Base-by-base conservation (phyloP, 2,113 vertebrate genomes). In the Coregonus clupeaformis region DNA sequence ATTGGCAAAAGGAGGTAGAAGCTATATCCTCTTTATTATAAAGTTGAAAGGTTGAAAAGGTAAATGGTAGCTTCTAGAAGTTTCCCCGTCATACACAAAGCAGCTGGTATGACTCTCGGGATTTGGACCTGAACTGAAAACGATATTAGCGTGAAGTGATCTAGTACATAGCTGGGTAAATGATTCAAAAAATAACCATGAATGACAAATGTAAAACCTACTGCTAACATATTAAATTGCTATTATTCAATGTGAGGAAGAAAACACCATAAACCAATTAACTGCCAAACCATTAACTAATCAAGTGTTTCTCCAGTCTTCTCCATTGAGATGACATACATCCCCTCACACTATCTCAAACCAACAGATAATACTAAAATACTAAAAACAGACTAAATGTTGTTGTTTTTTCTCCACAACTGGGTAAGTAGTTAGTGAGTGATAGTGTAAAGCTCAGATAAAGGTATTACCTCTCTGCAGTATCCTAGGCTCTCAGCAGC, bases 1-100 rank as follows among this genome's bases (percentile, higher is more conserved):
- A 82, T 80, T 78, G 80, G 79, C 69, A 77, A 69, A 77, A 76
- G 69, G 74, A 67, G 69, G 72, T 78, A 80, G 81, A 83, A 76
- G 73, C 77, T 57, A 82, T 76, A 73, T 77, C 73, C 64, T 76
- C 60, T 52, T 62, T 72, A 74, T 78, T 76, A 78, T 79, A 64
- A 29, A 72, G 74, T 77, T 82, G 68, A 81, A 80, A 74, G 83
- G 79, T 80, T 86, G 70, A 76, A 76, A 52, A 68, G 67, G 30
- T 62, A 45, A 59, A 59, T 7, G 9, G 18, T 36, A 24, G 20
- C 32, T 36, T 18, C 6, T 5, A 71, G n/a, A 25, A 45, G 16
- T 36, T 59, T 60, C 16, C 9, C 59, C 14, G 9, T 25, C 14
- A 47, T 20, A 13, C 32, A 25, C 60, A 45, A n/a, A 73, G 25